Evolutionary conservation across 2,113 vertebrate species (phyloP).

Genomic region (Eudyptes chrysolophus): DNA sequence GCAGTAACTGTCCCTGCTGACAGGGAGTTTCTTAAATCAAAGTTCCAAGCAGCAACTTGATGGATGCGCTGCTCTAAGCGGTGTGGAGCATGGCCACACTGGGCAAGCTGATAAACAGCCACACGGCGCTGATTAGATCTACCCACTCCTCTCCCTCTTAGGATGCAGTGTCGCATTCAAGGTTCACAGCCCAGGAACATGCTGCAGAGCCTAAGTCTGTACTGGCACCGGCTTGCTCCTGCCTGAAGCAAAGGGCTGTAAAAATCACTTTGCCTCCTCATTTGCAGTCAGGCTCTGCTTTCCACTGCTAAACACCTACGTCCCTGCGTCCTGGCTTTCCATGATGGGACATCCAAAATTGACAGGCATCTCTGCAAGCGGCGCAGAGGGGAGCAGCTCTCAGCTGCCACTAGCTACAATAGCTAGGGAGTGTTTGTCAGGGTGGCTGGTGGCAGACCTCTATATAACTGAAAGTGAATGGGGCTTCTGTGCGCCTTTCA

Average conservation of each 20-base stretch:
- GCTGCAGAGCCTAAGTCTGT: neutral
- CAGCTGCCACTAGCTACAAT: neutral
- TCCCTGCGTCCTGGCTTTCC: neutral
- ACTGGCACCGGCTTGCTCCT: neutral
- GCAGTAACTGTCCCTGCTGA: neutral
- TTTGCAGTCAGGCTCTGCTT: constrained; percentile 11
- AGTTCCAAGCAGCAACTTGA: neutral
- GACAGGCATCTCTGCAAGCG: neutral
- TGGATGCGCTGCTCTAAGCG: neutral
- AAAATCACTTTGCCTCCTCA: neutral
- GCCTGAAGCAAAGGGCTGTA: neutral
- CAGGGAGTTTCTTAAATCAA: constrained; percentile 21
- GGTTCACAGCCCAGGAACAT: neutral
- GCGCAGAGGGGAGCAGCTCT: neutral
- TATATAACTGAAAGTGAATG: neutral
- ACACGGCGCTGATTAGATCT: neutral
- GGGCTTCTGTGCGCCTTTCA: constrained; percentile 22
- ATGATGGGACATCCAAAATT: neutral
- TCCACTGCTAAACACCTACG: neutral
- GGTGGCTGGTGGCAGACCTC: constrained; percentile 24
- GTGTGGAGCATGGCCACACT: neutral
- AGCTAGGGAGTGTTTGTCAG: neutral
- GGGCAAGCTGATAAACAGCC: neutral
- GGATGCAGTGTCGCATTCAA: neutral
- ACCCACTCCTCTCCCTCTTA: neutral